A percentile compares a stretch with the other conserved stretches of the same genome.
Evolutionary conservation across 2,113 vertebrate genomes (phyloP).

Genomic region (Percina caprodes): DNA sequence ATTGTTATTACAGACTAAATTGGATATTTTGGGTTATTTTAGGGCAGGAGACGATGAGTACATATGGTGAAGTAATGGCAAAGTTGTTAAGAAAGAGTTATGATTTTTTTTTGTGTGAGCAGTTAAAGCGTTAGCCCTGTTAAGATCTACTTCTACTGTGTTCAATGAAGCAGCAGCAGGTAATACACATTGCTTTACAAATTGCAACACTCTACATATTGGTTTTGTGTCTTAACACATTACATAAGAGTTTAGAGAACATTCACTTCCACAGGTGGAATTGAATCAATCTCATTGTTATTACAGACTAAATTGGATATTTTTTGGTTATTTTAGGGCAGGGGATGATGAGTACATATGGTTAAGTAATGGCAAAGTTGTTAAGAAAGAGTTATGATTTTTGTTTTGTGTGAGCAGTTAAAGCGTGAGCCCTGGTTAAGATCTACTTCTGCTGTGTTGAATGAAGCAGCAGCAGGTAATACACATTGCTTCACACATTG

Average conservation of each 20-base stretch:
- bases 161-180: conserved; percentile 49
- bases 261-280: not conserved
- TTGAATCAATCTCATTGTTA: conserved; percentile 72
- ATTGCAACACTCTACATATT: not conserved
- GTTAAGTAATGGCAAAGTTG: not conserved
- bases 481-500: not conserved
- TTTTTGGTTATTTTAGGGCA: conserved; percentile 50
- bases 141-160: conserved; percentile 50
- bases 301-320: conserved; percentile 9
- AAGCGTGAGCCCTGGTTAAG: conserved; percentile 30
- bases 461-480: conserved; percentile 36
- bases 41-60: conserved; percentile 34
- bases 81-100: conserved; percentile 26
- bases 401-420: conserved; percentile 3
- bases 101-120: conserved; percentile 13
- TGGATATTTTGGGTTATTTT: conserved; percentile 57
- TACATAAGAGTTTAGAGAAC: not conserved
- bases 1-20: conserved; percentile 50
- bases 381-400: conserved; percentile 27
- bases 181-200: not conserved
- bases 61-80: conserved; percentile 4
- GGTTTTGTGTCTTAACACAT: conserved; percentile 16
- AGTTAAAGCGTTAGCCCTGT: conserved; percentile 20
- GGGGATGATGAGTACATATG: conserved; percentile 38
- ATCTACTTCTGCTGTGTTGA: conserved; percentile 55